Base-by-base conservation (phyloP, 1,140 invertebrate species). In the Choristoneura fumiferana region DNA sequence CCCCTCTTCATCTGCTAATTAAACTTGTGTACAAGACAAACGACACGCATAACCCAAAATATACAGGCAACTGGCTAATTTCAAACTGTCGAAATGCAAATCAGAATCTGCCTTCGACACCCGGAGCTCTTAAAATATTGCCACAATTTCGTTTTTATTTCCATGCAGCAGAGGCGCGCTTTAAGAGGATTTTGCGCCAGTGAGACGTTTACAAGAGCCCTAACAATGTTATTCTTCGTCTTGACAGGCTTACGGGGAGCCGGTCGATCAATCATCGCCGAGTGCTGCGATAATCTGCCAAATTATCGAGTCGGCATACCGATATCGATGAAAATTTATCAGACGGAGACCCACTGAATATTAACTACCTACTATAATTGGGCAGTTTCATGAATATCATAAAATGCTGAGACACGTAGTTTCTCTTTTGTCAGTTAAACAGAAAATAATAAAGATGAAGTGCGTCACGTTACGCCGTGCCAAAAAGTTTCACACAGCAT, bases 221-320 rank as follows among this genome's bases (percentile, higher is more conserved):
- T 81, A 78, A 81, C 82, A 86, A 78, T 87, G 81, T 87, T 88
- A 88, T 88, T 88, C 79, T 80, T 78, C 67, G 71, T 43, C 67
- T 76, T 81, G 79, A 86, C 81, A 81, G 76, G 76, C 76, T 70
- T 58, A 53, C 71, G 61, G 60, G 68, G 69, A 67, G 66, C 67
- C 49, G 65, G 63, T 59, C 67, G 76, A 84, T 84, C 80, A 81
- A 81, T 81, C 81, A 81, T 78, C 61, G 36, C 53, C 45, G 34
- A 78, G 74, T 69, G 74, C 9, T 65, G 68, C 54, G 37, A 53
- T 58, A 36, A 58, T 58, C 43, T 39, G 40, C 39, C 33, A 33
- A 52, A 57, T 63, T 64, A 67, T 62, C 63, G 63, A 65, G 58
- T 62, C 62, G 22, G 22, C 22, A 29, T 29, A 9, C 22, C 43